A percentile compares a stretch with the other conserved stretches of the same genome.
Conservation (phyloP, 2,888 invertebrate genomes). For the Drosophila monieri region DNA sequence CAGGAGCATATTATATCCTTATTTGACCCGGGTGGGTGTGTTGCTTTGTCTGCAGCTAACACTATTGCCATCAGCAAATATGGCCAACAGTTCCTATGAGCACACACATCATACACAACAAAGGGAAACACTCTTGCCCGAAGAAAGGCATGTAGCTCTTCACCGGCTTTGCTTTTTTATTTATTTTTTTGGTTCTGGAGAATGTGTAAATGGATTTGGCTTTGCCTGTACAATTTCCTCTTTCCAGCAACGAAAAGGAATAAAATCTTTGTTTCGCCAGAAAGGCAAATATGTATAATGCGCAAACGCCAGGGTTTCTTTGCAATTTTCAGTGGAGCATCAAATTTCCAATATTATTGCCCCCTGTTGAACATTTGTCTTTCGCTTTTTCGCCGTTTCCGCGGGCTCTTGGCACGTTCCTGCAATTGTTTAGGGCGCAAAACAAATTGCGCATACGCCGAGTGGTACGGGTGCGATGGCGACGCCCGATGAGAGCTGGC, state of each 20-base stretch:
- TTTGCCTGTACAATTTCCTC: conserved; percentile 28
- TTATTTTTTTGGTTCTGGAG: conserved; percentile 1
- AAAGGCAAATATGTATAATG: conserved; percentile 33
- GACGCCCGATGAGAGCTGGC: conserved; percentile 7
- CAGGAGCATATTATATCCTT: conserved; percentile 33
- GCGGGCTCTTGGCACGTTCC: conserved; percentile 57
- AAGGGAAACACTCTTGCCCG: conserved; percentile 30
- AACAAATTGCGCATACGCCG: conserved; percentile 64
- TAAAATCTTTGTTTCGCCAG: conserved; percentile 28
- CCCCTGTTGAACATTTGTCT: conserved; percentile 71
- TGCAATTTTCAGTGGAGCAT: conserved; percentile 52
- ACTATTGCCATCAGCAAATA: conserved; percentile 28
- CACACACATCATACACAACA: conserved; percentile 18
- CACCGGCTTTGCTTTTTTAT: conserved; percentile 11
- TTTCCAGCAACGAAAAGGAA: conserved; percentile 14
- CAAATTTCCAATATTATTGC: conserved; percentile 75
- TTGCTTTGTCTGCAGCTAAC: conserved; percentile 25
- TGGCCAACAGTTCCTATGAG: conserved; percentile 26
- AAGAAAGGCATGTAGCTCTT: conserved; percentile 7
- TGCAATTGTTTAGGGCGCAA: conserved; percentile 67
- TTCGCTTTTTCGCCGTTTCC: conserved; percentile 15
- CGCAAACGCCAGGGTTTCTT: neutral
- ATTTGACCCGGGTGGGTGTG: conserved; percentile 19
- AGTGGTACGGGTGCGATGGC: conserved; percentile 15
- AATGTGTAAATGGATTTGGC: conserved; percentile 32